Evolutionary conservation across 2,888 invertebrate genomes (phyloP).

Genomic region (Hirtodrosophila trivittata): DNA sequence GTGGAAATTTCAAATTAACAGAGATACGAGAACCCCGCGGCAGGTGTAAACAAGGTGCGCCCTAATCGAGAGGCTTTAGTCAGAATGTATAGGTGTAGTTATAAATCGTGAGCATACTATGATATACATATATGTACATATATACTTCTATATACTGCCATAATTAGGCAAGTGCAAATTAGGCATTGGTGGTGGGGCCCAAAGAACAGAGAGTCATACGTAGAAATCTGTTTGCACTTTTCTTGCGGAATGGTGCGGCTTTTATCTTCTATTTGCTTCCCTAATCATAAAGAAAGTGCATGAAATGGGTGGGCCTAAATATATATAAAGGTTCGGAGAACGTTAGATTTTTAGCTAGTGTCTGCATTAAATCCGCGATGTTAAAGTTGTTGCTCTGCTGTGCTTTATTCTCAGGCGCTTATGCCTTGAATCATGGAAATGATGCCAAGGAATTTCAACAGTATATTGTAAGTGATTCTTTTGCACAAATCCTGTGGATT

Average conservation of each 20-base stretch:
- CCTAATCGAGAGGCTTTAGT: constrained; percentile 23
- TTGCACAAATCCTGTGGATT: background rate
- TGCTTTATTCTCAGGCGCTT: constrained; percentile 19
- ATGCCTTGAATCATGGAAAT: constrained; percentile 60
- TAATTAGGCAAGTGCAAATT: constrained; percentile 53
- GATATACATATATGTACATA: background rate
- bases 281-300: constrained; percentile 60
- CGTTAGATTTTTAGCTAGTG: constrained; percentile 32
- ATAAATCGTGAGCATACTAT: too few species aligned
- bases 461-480: constrained; percentile 41
- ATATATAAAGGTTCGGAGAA: constrained; percentile 18
- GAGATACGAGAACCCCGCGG: constrained; percentile 54
- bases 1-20: constrained; percentile 73
- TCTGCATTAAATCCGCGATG: constrained; percentile 38
- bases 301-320: constrained; percentile 34
- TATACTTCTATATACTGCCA: constrained; percentile 10
- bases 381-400: constrained; percentile 48
- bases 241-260: constrained; percentile 54
- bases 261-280: constrained; percentile 61
- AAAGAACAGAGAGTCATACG: constrained; percentile 30
- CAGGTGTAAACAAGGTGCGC: constrained; percentile 40
- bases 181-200: constrained; percentile 22
- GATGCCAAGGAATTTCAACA: constrained; percentile 19
- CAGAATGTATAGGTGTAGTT: too few species aligned
- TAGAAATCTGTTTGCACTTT: constrained; percentile 76